Conservation (phyloP, 2,888 invertebrate genomes). For the Acrobasis repandana region DNA sequence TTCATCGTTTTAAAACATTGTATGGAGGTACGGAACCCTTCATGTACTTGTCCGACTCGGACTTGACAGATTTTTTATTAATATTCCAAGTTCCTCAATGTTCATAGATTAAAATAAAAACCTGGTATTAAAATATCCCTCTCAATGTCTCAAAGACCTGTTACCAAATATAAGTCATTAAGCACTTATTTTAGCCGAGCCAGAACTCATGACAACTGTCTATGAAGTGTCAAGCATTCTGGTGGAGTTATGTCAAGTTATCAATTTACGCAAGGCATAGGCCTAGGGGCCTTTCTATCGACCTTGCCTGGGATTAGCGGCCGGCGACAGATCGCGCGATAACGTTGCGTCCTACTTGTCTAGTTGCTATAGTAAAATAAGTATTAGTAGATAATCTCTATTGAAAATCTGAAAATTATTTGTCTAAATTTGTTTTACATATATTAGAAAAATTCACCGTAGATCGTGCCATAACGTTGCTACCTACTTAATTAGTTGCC, state of each 20-base stretch:
- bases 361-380: neutral
- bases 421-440: too few species aligned
- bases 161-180: neutral
- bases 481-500: too few species aligned
- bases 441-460: too few species aligned
- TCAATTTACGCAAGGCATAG: constrained; percentile 18
- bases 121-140: neutral
- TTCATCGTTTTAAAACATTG: too few species aligned
- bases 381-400: neutral
- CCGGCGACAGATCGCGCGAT: constrained; percentile 54
- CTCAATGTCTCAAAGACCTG: neutral
- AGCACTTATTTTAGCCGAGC: neutral
- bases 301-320: constrained; percentile 49
- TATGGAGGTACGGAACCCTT: too few species aligned
- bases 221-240: constrained; percentile 8
- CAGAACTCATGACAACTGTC: constrained; percentile 1
- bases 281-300: constrained; percentile 55
- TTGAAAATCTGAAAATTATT: too few species aligned
- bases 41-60: too few species aligned
- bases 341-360: constrained; percentile 38
- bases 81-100: too few species aligned
- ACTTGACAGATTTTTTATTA: too few species aligned
- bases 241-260: constrained; percentile 17
- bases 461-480: too few species aligned
- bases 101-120: too few species aligned